Conservation (phyloP, 2,113 vertebrate species). For the Chiloscyllium plagiosum region DNA sequence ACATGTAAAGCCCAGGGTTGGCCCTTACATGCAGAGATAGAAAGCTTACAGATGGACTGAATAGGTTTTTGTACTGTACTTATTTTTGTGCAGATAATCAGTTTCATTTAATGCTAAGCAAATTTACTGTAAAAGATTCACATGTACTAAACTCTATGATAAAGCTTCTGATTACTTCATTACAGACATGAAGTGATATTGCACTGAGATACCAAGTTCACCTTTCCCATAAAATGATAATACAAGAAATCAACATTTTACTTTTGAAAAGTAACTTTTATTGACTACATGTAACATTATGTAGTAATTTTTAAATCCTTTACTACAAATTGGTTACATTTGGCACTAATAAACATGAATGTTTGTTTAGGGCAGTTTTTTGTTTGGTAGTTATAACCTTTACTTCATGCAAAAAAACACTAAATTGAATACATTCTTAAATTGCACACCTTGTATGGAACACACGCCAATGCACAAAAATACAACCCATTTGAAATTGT, state of each 20-base stretch:
- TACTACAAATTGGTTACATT: conserved; percentile 12
- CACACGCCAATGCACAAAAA: conserved; percentile 23
- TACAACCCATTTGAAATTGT: conserved; percentile 31
- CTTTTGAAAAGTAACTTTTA: conserved; percentile 20
- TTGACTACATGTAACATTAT: conserved; percentile 13
- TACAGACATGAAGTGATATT: neutral
- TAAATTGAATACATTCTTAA: conserved; percentile 32
- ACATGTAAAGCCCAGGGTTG: neutral
- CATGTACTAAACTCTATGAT: neutral
- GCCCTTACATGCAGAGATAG: neutral
- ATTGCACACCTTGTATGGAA: conserved; percentile 26
- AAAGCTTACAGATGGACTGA: neutral
- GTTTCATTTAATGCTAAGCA: neutral
- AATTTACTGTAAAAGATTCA: neutral
- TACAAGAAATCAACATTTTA: neutral
- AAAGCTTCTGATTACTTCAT: neutral
- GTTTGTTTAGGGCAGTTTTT: neutral
- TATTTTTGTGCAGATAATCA: neutral
- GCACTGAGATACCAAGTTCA: no score
- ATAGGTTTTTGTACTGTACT: neutral
- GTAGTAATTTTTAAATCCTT: conserved; percentile 16
- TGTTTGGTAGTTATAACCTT: conserved; percentile 17
- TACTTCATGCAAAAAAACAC: conserved; percentile 33
- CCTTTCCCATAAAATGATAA: neutral
- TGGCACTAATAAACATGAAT: conserved; percentile 22